Base-by-base conservation (phyloP, 2,888 invertebrate species). In the Baccha elongata region DNA sequence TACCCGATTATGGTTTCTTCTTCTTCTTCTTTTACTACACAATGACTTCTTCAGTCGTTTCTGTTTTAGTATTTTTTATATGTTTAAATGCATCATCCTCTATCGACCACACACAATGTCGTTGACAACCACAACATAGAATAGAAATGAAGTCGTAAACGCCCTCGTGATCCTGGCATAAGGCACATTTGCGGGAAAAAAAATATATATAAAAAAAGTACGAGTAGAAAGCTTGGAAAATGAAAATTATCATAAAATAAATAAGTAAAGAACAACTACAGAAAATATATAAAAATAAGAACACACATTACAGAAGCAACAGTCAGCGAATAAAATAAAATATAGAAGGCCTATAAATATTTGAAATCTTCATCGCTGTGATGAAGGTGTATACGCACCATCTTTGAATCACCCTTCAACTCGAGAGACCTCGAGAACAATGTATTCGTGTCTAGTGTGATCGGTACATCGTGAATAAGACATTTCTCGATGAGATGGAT, bases 161-260 rank as follows among this genome's bases (percentile, higher is more conserved):
- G 62, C 72, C 67, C 76, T 83, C 62, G 76, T 76, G 67, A 52
- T 67, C 72, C n/a, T n/a, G n/a, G 67, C 76, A 83, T 72, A 71
- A 83, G 81, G 72, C 67, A 83, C 81, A 83, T 83, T 83, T 83
- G 65, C 52, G 71, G 76, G 15, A 76, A 65, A 62, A 64, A 46
- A 72, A 72, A 72, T n/a, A n/a, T n/a, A n/a, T n/a, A n/a, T n/a
- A n/a, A n/a, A n/a, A n/a, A n/a, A n/a, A n/a, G 32, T 17, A 53
- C 19, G 13, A 83, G 71, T 19, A 17, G 67, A 53, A 55, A 67
- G 72, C 76, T 76, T 60, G 52, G 71, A 76, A 76, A 76, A 76
- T 81, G 81, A 81, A 81, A 76, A 83, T 83, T 76, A 83, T 76
- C 76, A 71, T 76, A 76, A 83, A 83, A 76, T 72, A 83, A 83